phyloP scores from a whole-genome alignment of 2,888 invertebrate species.

The Oxycera nigricornis region DNA sequence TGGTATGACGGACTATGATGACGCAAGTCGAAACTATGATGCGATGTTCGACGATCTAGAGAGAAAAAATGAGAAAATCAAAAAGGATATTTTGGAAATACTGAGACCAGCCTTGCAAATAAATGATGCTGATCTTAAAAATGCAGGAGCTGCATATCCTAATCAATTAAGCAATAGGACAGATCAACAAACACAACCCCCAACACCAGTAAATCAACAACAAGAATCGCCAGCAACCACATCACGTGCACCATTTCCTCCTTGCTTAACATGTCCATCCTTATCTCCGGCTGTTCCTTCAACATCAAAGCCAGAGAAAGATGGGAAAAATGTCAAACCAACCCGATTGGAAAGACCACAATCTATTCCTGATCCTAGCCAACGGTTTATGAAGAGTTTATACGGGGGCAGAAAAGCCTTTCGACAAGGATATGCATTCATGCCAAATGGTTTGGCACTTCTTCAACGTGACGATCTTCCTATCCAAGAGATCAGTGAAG shows the following conservation, averaged over 20 bases:
- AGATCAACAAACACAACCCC: not conserved
- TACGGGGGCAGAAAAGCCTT: not conserved
- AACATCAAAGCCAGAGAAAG: not conserved
- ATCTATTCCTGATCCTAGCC: too few species aligned
- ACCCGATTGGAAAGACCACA: not conserved
- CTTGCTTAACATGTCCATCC: not conserved
- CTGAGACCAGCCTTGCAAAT: slow-evolving; percentile 14
- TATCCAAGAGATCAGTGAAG: slow-evolving; percentile 18
- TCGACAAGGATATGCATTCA: not conserved
- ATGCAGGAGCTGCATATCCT: not conserved
- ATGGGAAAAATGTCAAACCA: too few species aligned
- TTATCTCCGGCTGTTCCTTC: not conserved
- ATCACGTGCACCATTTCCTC: not conserved
- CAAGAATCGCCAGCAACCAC: not conserved
- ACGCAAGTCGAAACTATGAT: not conserved
- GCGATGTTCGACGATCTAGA: slow-evolving; percentile 23
- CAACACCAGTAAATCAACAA: not conserved
- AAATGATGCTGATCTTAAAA: not conserved
- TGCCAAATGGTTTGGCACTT: not conserved
- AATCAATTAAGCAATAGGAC: not conserved
- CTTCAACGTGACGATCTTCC: slow-evolving; percentile 10
- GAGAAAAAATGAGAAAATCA: slow-evolving; percentile 27
- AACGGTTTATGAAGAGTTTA: not conserved
- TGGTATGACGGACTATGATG: not conserved
- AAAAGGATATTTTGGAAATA: slow-evolving; percentile 28